These are phyloP conservation scores for Cyrtonyx montezumae DNA, from an alignment of 2,113 vertebrate genomes.

Conservation along the genomic window DNA sequence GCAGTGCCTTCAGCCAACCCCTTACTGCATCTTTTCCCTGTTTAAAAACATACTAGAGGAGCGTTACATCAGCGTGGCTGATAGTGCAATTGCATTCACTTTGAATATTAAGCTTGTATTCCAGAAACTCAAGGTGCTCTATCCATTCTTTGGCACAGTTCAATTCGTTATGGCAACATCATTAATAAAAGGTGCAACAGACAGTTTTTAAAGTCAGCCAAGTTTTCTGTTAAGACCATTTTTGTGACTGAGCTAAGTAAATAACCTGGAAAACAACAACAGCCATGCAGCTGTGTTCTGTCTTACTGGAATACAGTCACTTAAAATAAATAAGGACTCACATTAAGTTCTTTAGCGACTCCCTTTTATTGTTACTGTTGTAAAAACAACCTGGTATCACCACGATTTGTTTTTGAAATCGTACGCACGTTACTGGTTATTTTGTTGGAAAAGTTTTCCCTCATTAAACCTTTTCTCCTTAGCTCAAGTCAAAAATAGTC, in stretches of 20 bases:
- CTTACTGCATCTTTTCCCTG: neutral
- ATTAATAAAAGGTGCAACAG: neutral
- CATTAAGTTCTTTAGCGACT: neutral
- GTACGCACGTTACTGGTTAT: neutral
- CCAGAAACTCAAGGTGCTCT: neutral
- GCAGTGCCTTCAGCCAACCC: neutral
- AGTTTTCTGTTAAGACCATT: neutral
- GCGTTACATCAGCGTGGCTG: neutral
- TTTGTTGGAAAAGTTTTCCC: neutral
- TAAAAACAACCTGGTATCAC: neutral
- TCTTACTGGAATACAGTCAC: neutral
- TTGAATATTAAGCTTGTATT: neutral
- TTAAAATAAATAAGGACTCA: conserved; percentile 26
- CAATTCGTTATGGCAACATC: neutral
- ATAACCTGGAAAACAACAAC: neutral
- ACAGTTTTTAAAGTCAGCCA: neutral
- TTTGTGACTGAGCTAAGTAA: neutral
- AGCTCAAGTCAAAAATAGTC: conserved; percentile 9
- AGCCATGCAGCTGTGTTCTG: neutral
- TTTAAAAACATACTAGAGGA: neutral
- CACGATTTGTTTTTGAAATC: neutral
- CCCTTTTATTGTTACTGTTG: conserved; percentile 27
- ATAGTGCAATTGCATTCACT: neutral
- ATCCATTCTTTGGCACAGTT: neutral
- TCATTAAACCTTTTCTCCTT: neutral